A percentile compares a stretch with the other conserved stretches of the same genome.
Conservation (phyloP, 2,888 invertebrate genomes). For the Tachystola acroxantha region DNA sequence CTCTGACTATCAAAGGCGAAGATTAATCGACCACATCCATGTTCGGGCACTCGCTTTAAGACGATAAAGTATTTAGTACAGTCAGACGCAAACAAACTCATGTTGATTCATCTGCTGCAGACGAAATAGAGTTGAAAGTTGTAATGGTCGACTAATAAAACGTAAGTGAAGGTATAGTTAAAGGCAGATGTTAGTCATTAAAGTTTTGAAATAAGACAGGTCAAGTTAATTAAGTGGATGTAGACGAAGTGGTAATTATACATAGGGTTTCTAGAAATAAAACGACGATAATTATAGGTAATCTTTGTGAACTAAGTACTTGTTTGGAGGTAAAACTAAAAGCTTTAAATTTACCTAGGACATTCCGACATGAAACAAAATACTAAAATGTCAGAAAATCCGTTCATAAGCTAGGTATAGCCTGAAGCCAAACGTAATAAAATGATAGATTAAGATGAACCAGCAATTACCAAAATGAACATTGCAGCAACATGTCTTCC, state of each 20-base stretch:
- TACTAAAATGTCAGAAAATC: too few relatives aligned
- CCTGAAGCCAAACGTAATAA: background rate
- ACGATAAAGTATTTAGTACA: background rate
- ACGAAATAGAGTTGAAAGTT: background rate
- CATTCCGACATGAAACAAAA: too few relatives aligned
- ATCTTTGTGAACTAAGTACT: too few relatives aligned
- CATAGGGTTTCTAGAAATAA: too few relatives aligned
- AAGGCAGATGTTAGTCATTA: conserved; percentile 4
- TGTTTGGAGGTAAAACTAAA: too few relatives aligned
- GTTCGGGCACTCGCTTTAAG: conserved; percentile 6
- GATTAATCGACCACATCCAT: conserved; percentile 19
- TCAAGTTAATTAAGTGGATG: background rate
- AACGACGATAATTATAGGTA: too few relatives aligned
- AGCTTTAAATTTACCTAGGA: too few relatives aligned
- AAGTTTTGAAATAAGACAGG: conserved; percentile 1
- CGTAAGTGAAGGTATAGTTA: background rate
- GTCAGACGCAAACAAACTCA: background rate
- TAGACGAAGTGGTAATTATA: too few relatives aligned
- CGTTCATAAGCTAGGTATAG: too few relatives aligned
- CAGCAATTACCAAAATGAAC: conserved; percentile 28
- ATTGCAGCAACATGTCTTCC: conserved; percentile 21
- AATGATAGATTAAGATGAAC: background rate
- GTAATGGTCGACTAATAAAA: background rate
- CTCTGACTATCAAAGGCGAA: conserved; percentile 7
- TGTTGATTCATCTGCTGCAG: too few relatives aligned